Percentiles rank a stretch among this genome's conserved stretches.
Conservation (phyloP, 2,113 vertebrate species). For the Onychostruthus taczanowskii region DNA sequence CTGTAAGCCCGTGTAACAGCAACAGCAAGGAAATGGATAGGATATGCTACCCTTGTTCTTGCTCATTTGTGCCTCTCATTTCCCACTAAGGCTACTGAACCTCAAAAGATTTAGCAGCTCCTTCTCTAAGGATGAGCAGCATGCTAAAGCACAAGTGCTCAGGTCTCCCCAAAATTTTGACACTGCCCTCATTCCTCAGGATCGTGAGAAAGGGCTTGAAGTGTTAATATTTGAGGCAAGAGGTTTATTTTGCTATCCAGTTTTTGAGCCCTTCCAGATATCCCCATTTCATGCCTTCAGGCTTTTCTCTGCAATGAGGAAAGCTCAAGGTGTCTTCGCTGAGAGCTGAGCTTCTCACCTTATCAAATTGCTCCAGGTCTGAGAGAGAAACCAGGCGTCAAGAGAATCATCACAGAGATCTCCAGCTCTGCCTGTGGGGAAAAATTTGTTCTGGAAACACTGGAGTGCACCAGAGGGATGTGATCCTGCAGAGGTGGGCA, state of each 20-base stretch:
- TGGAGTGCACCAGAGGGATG: not conserved
- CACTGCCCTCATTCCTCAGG: not conserved
- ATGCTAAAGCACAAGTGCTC: not conserved
- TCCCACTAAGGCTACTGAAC: not conserved
- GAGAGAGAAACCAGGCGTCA: not conserved
- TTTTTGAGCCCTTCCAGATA: slow-evolving; percentile 33
- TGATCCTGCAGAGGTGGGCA: not conserved
- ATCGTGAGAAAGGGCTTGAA: not conserved
- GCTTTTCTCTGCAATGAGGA: slow-evolving; percentile 43
- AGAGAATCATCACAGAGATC: not conserved
- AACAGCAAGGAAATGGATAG: not conserved
- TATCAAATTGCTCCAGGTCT: slow-evolving; percentile 47
- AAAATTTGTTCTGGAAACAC: not conserved
- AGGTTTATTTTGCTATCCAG: slow-evolving; percentile 25
- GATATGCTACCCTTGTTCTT: not conserved
- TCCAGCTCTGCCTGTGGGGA: slow-evolving; percentile 5
- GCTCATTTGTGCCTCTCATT: slow-evolving; percentile 11
- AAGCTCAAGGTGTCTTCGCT: slow-evolving; percentile 7
- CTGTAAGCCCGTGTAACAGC: slow-evolving; percentile 8
- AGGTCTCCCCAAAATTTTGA: not conserved
- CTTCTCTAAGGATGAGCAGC: not conserved
- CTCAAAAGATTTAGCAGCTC: not conserved
- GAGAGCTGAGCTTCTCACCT: slow-evolving; percentile 36
- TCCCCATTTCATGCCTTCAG: slow-evolving; percentile 43
- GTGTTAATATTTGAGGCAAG: slow-evolving; percentile 25